Evolutionary conservation across 2,113 vertebrate genomes (phyloP).

Genomic region (Reinhardtius hippoglossoides): DNA sequence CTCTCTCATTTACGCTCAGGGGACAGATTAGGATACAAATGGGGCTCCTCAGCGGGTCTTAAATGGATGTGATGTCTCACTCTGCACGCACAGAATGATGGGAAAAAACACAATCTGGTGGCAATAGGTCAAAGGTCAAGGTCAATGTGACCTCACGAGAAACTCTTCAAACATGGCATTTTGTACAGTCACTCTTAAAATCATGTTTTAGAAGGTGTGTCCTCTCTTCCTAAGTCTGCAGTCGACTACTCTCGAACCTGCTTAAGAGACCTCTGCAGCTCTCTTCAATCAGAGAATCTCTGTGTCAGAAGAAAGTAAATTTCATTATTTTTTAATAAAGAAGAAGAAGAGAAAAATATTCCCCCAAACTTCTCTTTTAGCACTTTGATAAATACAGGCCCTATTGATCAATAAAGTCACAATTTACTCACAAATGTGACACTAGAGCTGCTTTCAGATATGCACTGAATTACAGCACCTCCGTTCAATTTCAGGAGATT

Average conservation of each 20-base stretch:
- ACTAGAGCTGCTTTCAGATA: no score
- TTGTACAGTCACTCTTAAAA: neutral
- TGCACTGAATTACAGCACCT: no score
- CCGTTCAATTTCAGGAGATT: no score
- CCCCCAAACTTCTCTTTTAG: no score
- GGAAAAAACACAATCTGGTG: neutral
- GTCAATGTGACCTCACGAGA: neutral
- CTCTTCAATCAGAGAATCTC: neutral
- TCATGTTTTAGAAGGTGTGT: no score
- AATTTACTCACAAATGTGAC: no score
- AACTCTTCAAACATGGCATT: neutral
- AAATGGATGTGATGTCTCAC: slow-evolving; percentile 34
- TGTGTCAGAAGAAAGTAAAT: neutral
- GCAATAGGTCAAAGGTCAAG: neutral
- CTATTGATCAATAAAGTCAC: neutral
- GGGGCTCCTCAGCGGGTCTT: slow-evolving; percentile 20
- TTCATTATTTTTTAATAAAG: no score
- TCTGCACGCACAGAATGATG: neutral
- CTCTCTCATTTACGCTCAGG: slow-evolving; percentile 29
- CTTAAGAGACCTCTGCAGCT: no score
- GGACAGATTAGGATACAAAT: slow-evolving; percentile 46
- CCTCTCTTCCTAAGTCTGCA: no score
- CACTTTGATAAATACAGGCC: no score
- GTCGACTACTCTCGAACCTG: no score
- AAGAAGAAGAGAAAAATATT: no score